These are phyloP conservation scores for Anomalospiza imberbis DNA, from an alignment of 2,797 vertebrate species.

Conservation along the genomic window DNA sequence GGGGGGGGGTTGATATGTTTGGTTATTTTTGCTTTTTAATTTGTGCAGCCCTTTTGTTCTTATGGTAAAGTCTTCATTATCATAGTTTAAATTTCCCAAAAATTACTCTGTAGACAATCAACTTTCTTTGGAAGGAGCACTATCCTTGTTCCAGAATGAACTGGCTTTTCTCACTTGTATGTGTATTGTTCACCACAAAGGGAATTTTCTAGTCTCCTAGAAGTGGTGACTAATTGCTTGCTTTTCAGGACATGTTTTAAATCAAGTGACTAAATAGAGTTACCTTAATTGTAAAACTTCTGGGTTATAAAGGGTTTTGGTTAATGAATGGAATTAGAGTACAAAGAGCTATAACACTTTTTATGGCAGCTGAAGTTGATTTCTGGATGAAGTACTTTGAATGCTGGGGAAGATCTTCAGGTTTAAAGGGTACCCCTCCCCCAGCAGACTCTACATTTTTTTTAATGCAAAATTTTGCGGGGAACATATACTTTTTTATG, in stretches of 20 bases:
- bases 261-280: conserved; percentile 28
- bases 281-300: conserved; percentile 41
- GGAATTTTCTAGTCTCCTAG: not conserved
- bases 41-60: not conserved
- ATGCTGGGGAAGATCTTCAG: not conserved
- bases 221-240: conserved; percentile 47
- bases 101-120: not conserved
- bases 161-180: not conserved
- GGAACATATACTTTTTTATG: not conserved
- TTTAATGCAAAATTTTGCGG: not conserved
- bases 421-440: not conserved
- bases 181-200: not conserved
- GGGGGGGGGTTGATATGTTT: not conserved
- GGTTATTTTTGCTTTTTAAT: not conserved
- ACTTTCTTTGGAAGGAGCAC: not conserved
- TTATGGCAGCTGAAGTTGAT: conserved; percentile 24
- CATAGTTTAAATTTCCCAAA: not conserved
- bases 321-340: conserved; percentile 31
- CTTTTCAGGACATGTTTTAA: conserved; percentile 36
- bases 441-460: not conserved
- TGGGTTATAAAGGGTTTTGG: not conserved
- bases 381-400: conserved; percentile 2
- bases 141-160: not conserved
- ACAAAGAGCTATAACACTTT: conserved; percentile 1
- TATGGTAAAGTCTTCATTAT: not conserved